These are phyloP conservation scores for Nomada fucata DNA, from an alignment of 2,888 invertebrate genomes.

Conservation along the genomic window DNA sequence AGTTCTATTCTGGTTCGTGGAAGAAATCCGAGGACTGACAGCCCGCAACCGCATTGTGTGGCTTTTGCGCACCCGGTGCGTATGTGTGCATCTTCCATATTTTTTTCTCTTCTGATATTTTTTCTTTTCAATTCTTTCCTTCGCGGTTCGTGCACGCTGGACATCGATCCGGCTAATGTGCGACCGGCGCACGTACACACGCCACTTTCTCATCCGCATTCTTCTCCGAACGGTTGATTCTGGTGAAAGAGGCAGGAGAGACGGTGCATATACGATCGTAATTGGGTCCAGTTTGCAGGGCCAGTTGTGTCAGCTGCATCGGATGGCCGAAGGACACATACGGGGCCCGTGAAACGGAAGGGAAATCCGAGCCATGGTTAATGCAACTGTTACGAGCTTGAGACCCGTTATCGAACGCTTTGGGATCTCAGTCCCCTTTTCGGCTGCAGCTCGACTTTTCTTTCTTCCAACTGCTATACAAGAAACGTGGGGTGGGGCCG, in stretches of 20 bases:
- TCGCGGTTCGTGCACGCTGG: conserved; percentile 30
- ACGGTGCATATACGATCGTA: conserved; percentile 37
- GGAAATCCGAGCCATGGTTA: conserved; percentile 67
- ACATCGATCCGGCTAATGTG: conserved; percentile 42
- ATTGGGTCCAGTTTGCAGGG: conserved; percentile 56
- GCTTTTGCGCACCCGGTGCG: conserved; percentile 11
- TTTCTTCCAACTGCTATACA: conserved; percentile 19
- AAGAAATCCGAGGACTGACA: conserved; percentile 41
- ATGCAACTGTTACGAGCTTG: conserved; percentile 63
- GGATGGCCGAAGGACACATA: conserved; percentile 20
- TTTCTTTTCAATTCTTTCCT: background rate
- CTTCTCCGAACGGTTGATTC: conserved; percentile 45
- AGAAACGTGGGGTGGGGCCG: too few species aligned
- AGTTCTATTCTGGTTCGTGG: background rate
- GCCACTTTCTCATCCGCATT: conserved; percentile 59
- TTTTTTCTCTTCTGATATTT: background rate
- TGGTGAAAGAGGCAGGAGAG: conserved; percentile 28
- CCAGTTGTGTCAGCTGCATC: conserved; percentile 35
- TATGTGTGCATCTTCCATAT: background rate
- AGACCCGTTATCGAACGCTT: conserved; percentile 73
- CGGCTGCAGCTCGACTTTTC: conserved; percentile 6
- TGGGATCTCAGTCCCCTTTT: conserved; percentile 52
- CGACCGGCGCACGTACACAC: conserved; percentile 9
- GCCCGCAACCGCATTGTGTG: conserved; percentile 31
- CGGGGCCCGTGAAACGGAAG: conserved; percentile 50